These are phyloP conservation scores for Lasioglossum figueresi DNA, from an alignment of 2,888 invertebrate species.

Conservation along the genomic window DNA sequence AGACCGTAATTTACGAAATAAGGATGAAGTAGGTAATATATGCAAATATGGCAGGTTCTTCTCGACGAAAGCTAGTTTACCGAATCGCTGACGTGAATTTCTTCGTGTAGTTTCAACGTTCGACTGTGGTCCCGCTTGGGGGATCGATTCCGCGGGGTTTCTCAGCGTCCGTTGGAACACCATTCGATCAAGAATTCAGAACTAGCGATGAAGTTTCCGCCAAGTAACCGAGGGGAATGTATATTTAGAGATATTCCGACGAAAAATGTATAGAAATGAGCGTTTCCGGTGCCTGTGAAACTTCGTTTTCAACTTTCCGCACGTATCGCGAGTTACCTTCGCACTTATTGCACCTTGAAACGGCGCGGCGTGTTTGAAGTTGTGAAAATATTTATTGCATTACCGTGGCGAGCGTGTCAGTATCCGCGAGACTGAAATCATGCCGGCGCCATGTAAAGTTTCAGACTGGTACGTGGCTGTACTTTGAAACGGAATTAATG, in stretches of 20 bases:
- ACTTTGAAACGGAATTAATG: background rate
- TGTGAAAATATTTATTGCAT: conserved; percentile 48
- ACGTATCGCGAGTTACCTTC: conserved; percentile 31
- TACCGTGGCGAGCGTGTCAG: conserved; percentile 5
- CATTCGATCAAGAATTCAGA: conserved; percentile 61
- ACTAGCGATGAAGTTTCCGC: conserved; percentile 32
- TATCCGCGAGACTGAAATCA: background rate
- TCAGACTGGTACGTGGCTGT: background rate
- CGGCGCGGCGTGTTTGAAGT: conserved; percentile 19
- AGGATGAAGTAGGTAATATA: background rate
- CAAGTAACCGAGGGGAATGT: conserved; percentile 37
- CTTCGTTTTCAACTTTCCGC: conserved; percentile 43
- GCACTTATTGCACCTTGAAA: conserved; percentile 43
- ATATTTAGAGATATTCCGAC: conserved; percentile 43
- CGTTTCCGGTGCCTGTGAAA: conserved; percentile 14
- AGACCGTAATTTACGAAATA: background rate
- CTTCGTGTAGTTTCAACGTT: conserved; percentile 46
- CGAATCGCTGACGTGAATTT: conserved; percentile 57
- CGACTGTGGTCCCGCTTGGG: conserved; percentile 41
- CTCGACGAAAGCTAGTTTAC: conserved; percentile 39
- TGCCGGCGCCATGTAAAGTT: conserved; percentile 1
- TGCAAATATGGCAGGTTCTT: conserved; percentile 26
- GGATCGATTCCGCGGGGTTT: conserved; percentile 53
- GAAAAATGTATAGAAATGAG: conserved; percentile 42
- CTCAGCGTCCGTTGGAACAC: conserved; percentile 35